These are phyloP conservation scores for Genyomyrus donnyi DNA, from an alignment of 2,113 vertebrate genomes.

Conservation along the genomic window DNA sequence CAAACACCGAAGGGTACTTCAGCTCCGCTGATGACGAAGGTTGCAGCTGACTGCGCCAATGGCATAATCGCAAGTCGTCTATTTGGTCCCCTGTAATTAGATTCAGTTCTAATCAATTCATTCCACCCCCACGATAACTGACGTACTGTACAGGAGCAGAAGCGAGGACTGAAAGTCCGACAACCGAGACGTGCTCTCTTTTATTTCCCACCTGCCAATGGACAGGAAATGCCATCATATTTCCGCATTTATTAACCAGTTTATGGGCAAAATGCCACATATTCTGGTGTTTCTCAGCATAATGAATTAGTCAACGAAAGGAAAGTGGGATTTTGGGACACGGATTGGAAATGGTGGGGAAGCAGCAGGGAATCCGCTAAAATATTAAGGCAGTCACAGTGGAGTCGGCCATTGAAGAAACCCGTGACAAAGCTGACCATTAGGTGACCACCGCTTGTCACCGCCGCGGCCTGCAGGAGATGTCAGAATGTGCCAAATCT, in stretches of 20 bases:
- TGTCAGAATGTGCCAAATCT: neutral
- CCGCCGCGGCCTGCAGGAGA: neutral
- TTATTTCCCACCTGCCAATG: neutral
- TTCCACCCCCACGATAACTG: conserved; percentile 17
- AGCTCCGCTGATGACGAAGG: neutral
- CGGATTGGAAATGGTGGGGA: neutral
- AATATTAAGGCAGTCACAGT: neutral
- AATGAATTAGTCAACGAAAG: neutral
- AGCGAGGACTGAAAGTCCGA: neutral
- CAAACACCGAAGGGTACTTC: neutral
- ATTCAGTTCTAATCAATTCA: conserved; percentile 22
- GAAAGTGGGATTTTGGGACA: neutral
- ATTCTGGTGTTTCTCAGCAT: neutral
- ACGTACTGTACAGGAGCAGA: neutral
- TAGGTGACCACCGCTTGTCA: neutral
- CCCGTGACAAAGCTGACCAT: neutral
- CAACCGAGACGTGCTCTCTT: neutral
- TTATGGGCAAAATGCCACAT: neutral
- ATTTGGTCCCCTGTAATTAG: conserved; percentile 12
- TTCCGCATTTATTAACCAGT: neutral
- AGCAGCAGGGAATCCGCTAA: neutral
- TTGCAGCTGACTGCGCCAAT: neutral
- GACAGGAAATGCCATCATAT: neutral
- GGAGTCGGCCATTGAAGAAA: neutral
- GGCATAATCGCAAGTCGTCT: conserved; percentile 2